phyloP scores from a whole-genome alignment of 1,140 invertebrate species.

The Aphelenchoides besseyi region DNA sequence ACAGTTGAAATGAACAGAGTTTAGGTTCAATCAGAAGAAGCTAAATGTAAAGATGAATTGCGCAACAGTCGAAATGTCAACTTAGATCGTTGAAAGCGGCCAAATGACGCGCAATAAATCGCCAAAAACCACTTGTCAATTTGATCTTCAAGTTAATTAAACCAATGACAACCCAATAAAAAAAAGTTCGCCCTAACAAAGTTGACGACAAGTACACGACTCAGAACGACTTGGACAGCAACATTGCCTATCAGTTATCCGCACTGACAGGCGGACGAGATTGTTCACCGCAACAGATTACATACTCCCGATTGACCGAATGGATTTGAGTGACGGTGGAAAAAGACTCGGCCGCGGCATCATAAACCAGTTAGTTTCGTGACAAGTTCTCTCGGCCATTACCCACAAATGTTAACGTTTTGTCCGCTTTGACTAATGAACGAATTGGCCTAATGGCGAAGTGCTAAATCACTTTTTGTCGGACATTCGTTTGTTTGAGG shows the following conservation, averaged over 20 bases:
- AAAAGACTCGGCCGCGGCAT: background rate
- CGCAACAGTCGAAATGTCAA: background rate
- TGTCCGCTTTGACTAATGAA: background rate
- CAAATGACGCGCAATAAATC: background rate
- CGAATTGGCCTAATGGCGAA: background rate
- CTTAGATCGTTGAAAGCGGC: background rate
- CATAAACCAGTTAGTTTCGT: background rate
- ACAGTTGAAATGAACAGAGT: background rate
- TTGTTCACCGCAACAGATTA: background rate
- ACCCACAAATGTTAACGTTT: background rate
- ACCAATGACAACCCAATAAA: background rate
- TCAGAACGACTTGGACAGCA: background rate
- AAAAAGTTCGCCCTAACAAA: too few relatives aligned
- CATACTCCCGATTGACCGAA: background rate
- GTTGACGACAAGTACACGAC: background rate
- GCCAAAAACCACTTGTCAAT: background rate
- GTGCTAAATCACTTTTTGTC: slow-evolving; percentile 3
- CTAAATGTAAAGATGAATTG: background rate
- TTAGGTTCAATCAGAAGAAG: background rate
- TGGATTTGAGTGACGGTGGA: background rate
- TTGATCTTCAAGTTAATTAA: background rate
- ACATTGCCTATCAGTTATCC: background rate
- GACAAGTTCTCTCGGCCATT: background rate
- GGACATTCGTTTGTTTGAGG: background rate
- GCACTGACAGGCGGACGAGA: background rate